Percentiles rank a stretch among this genome's conserved stretches.
Conservation (phyloP, 2,113 vertebrate species). For the Platanista minor region DNA sequence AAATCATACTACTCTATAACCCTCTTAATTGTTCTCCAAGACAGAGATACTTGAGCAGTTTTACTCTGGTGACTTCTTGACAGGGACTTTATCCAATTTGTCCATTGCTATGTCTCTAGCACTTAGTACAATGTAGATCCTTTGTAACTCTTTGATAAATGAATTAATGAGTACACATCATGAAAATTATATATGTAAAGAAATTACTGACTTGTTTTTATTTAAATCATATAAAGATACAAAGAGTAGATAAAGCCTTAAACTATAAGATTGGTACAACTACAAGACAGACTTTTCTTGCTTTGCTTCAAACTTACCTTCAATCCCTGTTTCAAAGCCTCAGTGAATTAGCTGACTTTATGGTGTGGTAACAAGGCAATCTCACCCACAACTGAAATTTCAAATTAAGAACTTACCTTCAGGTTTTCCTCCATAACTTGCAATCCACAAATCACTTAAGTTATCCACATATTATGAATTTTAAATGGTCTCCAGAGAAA, state of each 20-base stretch:
- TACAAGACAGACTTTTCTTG: background rate
- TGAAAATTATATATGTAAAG: background rate
- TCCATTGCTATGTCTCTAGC: background rate
- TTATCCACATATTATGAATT: conserved; percentile 46
- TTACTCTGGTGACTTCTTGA: background rate
- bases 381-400: background rate
- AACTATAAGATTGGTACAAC: background rate
- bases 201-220: background rate
- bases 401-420: background rate
- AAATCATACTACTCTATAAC: background rate
- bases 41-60: background rate
- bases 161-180: background rate
- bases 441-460: conserved; percentile 30
- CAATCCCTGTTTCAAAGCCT: background rate
- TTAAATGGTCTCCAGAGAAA: conserved; percentile 73
- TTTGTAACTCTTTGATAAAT: background rate
- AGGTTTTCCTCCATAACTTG: background rate
- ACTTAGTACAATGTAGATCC: background rate
- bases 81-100: background rate
- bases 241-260: background rate
- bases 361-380: background rate
- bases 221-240: background rate
- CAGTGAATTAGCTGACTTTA: background rate
- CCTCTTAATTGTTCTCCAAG: background rate
- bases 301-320: background rate